Evolutionary conservation across 2,888 invertebrate genomes (phyloP).

Genomic region (Labia minor): DNA sequence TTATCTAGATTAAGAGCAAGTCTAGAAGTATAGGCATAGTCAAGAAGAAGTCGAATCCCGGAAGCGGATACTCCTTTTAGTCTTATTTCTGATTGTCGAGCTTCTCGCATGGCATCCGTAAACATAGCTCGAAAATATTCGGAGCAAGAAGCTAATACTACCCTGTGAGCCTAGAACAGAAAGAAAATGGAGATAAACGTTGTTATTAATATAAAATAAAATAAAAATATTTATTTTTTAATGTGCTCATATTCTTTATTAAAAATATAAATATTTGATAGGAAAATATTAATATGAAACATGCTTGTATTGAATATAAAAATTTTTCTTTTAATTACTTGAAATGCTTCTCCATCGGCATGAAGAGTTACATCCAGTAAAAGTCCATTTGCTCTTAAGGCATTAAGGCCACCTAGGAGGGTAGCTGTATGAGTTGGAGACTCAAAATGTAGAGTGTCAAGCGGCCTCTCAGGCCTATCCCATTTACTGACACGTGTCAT

Average conservation of each 20-base stretch:
- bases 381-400: conserved; percentile 47
- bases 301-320: no score
- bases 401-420: conserved; percentile 49
- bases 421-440: conserved; percentile 46
- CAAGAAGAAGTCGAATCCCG: conserved; percentile 51
- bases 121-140: conserved; percentile 70
- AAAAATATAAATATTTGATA: conserved; percentile 16
- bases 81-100: conserved; percentile 50
- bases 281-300: no score
- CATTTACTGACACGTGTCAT: conserved; percentile 36
- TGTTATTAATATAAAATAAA: no score
- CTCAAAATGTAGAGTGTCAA: conserved; percentile 42
- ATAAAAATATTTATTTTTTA: no score
- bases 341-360: conserved; percentile 51
- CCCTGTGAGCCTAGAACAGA: conserved; percentile 49
- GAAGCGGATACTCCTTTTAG: conserved; percentile 54
- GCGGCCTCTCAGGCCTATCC: conserved; percentile 35
- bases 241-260: conserved; percentile 14
- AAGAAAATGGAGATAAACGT: conserved; percentile 15
- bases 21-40: conserved; percentile 58
- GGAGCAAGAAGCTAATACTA: conserved; percentile 58
- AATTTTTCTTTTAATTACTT: conserved; percentile 33
- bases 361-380: conserved; percentile 56
- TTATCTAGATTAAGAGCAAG: conserved; percentile 50
- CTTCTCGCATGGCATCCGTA: conserved; percentile 56